Evolutionary conservation across 2,888 invertebrate genomes (phyloP).

Genomic region (Spicauda simplicius): DNA sequence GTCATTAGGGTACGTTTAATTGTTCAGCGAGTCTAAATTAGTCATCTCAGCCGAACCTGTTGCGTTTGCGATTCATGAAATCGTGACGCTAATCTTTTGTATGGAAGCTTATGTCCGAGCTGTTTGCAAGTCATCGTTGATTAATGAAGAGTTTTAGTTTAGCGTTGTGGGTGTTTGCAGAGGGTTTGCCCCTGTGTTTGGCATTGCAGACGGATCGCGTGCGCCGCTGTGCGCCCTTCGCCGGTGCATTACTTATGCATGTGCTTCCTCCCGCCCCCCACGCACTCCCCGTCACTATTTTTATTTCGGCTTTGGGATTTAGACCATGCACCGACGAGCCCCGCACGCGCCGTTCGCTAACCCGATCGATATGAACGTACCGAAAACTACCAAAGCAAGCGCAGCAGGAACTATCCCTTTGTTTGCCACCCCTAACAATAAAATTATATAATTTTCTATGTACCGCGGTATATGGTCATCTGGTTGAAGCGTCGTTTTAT

Average conservation of each 20-base stretch:
- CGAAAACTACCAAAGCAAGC: constrained; percentile 22
- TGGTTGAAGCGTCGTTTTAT: constrained; percentile 14
- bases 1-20: constrained; percentile 26
- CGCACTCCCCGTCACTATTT: constrained; percentile 57
- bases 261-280: constrained; percentile 55
- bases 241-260: constrained; percentile 82
- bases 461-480: constrained; percentile 27
- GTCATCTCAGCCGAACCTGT: constrained; percentile 24
- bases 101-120: constrained; percentile 41
- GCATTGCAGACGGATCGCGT: constrained; percentile 71
- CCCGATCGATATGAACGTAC: constrained; percentile 56
- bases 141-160: constrained; percentile 66
- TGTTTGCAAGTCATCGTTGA: constrained; percentile 63
- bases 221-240: constrained; percentile 71
- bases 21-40: constrained; percentile 11
- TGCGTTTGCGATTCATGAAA: constrained; percentile 24
- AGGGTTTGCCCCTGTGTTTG: constrained; percentile 63
- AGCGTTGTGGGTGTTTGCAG: constrained; percentile 56
- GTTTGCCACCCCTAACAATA: constrained; percentile 30
- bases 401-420: constrained; percentile 31
- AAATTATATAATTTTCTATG: constrained; percentile 28
- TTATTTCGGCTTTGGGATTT: constrained; percentile 73
- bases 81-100: constrained; percentile 15
- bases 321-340: constrained; percentile 67
- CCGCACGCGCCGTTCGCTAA: constrained; percentile 59